phyloP scores from a whole-genome alignment of 2,797 vertebrate species.

The Karalla daura region DNA sequence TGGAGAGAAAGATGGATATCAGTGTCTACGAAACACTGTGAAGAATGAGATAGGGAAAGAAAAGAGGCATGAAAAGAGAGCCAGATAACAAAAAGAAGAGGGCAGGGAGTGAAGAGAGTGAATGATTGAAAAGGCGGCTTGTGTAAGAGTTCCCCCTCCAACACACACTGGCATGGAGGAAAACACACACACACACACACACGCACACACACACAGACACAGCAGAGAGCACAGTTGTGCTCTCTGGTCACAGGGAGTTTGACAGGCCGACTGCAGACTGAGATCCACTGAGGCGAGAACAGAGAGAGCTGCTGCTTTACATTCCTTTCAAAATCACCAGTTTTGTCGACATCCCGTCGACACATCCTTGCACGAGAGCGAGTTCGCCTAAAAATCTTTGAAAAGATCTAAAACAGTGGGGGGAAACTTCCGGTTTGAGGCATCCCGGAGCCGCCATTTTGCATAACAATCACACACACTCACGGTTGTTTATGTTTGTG shows the following conservation, averaged over 20 bases:
- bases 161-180: constrained; percentile 10
- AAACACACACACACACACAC: constrained; percentile 21
- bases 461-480: background rate
- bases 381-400: background rate
- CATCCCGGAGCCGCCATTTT: background rate
- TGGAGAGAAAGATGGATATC: no score
- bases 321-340: background rate
- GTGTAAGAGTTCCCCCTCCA: constrained; percentile 40
- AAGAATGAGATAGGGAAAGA: no score
- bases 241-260: background rate
- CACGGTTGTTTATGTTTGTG: background rate
- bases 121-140: constrained; percentile 56
- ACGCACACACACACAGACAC: constrained; percentile 11
- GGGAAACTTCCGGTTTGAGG: background rate
- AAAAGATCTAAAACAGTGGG: background rate
- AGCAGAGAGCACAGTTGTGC: background rate
- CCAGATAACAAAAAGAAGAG: background rate
- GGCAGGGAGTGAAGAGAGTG: constrained; percentile 2
- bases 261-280: constrained; percentile 21
- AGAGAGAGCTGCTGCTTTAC: constrained; percentile 19
- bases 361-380: background rate
- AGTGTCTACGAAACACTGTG: no score
- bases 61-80: background rate
- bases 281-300: constrained; percentile 28
- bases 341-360: background rate